Evolutionary conservation across 1,140 invertebrate species (phyloP), one percentile per base, ranked within the genome.

Genomic region (Popillia japonica): DNA sequence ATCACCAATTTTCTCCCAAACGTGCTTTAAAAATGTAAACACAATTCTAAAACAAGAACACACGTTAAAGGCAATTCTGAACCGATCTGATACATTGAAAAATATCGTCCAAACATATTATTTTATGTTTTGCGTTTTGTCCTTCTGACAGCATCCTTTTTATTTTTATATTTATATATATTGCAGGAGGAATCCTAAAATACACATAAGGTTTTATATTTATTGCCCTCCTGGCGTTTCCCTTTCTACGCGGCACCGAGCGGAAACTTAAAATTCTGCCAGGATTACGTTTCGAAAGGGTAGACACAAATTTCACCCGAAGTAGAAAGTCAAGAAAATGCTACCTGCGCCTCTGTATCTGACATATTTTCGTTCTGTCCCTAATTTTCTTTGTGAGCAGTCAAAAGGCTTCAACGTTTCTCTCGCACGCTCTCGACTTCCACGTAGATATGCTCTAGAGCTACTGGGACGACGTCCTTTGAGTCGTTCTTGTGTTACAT

Each of bases 241-340:
- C 48, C 48, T 55, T 55, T 55, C 27, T 55, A 7, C 48, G 48
- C 27, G 27, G 27, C 27, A 34, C 48, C 11, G 48, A 55, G 48
- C 48, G 48, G 48, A 55, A 55, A 55, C 48, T 55, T 55, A 55
- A 55, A 55, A 55, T 55, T 55, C 48, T 55, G 48, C 2, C 48
- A 14, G 48, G 48, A 17, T 55, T 55, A 55, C 48, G 48, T 55
- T 55, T 55, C 11, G 14, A 17, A 55, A 17, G 48, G 48, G 17
- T 55, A 55, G 48, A 55, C 48, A 55, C 48, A 55, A 55, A 55
- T 55, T 55, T 55, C 48, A 6, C 48, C 48, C 48, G 48, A n/a
- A 55, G 48, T 55, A 55, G 48, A 55, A 55, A 55, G 48, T 17
- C 48, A 55, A 55, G 48, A 55, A 55, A 55, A 55, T 55, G 48